A percentile compares a stretch with the other conserved stretches of the same genome.
These are phyloP conservation scores for Pipistrellus kuhlii DNA, from an alignment of 2,797 vertebrate species.

Conservation along the genomic window DNA sequence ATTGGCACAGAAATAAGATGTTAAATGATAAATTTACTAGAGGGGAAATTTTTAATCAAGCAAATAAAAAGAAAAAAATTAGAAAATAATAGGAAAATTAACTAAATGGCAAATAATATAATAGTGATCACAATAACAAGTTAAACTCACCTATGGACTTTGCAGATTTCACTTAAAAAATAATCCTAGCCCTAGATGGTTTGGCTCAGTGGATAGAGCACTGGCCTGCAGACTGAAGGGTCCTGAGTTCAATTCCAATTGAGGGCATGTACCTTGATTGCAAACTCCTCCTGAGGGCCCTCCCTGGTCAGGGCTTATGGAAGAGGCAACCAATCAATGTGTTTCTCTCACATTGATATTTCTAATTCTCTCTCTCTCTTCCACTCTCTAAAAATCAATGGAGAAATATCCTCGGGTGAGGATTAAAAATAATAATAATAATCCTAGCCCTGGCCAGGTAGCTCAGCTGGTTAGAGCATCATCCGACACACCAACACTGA, in stretches of 20 bases:
- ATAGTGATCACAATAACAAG: not conserved
- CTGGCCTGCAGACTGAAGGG: no score
- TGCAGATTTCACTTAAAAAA: not conserved
- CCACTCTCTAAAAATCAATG: no score
- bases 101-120: not conserved
- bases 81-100: slow-evolving; percentile 21
- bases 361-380: no score
- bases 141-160: not conserved
- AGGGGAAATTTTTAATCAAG: not conserved
- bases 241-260: not conserved
- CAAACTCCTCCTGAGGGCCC: no score
- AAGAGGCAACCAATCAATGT: no score
- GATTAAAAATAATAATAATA: not conserved
- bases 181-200: not conserved
- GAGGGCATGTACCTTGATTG: no score
- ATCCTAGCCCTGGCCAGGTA: no score
- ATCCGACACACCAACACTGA: no score
- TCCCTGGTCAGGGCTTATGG: no score
- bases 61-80: not conserved
- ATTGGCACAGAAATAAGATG: not conserved
- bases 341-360: no score
- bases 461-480: no score
- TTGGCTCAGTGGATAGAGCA: not conserved
- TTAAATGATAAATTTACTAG: not conserved
- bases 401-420: no score